phyloP scores from a whole-genome alignment of 2,888 invertebrate genomes.

The Brenthis hecate region DNA sequence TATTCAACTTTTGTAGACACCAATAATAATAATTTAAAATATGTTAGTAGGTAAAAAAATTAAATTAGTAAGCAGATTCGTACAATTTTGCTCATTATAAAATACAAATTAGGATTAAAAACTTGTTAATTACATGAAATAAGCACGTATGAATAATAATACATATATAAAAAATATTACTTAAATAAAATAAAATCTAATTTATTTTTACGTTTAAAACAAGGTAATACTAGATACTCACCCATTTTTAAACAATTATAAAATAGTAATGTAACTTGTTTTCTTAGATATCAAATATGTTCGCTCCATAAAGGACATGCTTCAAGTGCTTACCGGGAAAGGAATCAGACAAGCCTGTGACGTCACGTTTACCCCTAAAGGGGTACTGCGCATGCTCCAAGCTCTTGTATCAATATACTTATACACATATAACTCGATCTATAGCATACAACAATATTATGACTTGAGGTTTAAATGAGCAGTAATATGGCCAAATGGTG shows the following conservation, averaged over 20 bases:
- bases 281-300: neutral
- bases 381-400: constrained; percentile 21
- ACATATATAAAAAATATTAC: no score
- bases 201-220: no score
- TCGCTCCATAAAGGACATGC: constrained; percentile 10
- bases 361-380: neutral
- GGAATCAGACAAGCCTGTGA: constrained; percentile 10
- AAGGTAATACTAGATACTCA: neutral
- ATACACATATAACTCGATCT: neutral
- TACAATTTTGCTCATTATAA: no score
- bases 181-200: no score
- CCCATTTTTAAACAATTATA: neutral
- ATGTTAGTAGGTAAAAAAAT: neutral
- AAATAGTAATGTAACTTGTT: neutral
- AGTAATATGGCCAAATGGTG: no score
- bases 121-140: no score
- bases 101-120: no score
- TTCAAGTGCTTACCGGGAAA: constrained; percentile 12
- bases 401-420: constrained; percentile 6
- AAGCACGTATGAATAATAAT: no score
- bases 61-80: no score
- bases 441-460: neutral
- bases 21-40: neutral
- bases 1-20: neutral
- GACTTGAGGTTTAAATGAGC: no score